Evolutionary conservation across 2,797 vertebrate genomes (phyloP).

Genomic region (Fistularia commersonii): DNA sequence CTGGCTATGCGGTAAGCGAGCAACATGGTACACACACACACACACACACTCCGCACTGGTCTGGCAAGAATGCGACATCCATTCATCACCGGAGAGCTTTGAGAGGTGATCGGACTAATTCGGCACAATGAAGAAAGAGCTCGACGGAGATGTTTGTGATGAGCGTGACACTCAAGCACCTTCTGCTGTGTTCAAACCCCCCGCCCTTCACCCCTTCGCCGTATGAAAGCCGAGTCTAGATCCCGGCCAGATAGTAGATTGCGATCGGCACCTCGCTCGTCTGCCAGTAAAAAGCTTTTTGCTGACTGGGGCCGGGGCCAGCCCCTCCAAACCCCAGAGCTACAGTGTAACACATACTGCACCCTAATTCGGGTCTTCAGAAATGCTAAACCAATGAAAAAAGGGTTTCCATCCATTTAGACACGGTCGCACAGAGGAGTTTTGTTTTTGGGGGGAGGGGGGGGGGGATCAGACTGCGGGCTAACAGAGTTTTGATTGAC

Average conservation of each 20-base stretch:
- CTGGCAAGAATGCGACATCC: constrained; percentile 54
- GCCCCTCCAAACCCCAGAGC: constrained; percentile 51
- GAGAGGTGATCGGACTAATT: constrained; percentile 85
- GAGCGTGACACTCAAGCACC: constrained; percentile 64
- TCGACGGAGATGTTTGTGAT: constrained; percentile 65
- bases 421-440: constrained; percentile 39
- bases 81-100: constrained; percentile 72
- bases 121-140: constrained; percentile 77
- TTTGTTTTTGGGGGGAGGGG: constrained; percentile 30
- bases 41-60: constrained; percentile 30
- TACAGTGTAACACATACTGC: constrained; percentile 54
- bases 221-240: constrained; percentile 66
- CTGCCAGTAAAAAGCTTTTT: constrained; percentile 74
- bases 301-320: constrained; percentile 70
- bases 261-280: constrained; percentile 64
- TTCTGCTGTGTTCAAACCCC: constrained; percentile 55
- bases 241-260: constrained; percentile 69
- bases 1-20: constrained; percentile 47
- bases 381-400: constrained; percentile 72
- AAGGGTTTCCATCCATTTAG: constrained; percentile 59
- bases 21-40: constrained; percentile 23
- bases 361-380: constrained; percentile 52
- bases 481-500: constrained; percentile 62
- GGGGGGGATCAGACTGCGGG: no score
- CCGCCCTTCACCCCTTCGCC: constrained; percentile 48